Evolutionary conservation across 37 sponge, comb jelly and placozoan genomes (phyloP).

Genomic region (Axinella damicornis): DNA sequence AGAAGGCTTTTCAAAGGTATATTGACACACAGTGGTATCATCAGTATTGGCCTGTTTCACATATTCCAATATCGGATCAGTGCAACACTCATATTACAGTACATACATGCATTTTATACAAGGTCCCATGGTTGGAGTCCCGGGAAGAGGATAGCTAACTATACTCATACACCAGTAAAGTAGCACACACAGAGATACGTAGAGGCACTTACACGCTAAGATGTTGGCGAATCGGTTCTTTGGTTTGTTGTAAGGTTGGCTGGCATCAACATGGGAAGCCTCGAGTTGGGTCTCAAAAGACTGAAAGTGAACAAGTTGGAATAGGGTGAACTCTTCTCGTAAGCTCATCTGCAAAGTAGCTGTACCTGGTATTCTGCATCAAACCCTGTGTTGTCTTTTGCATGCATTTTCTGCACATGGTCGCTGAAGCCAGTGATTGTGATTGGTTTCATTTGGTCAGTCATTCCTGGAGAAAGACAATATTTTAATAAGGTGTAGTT

Average conservation of each 20-base stretch:
- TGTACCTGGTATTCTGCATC: constrained; percentile 82
- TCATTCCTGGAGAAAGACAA: constrained; percentile 6
- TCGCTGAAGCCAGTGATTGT: constrained; percentile 58
- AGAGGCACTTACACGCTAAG: constrained; percentile 70
- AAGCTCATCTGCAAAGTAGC: neutral
- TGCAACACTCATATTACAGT: too few relatives aligned
- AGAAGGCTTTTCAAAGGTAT: too few relatives aligned
- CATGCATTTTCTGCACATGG: constrained; percentile 72
- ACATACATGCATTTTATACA: too few relatives aligned
- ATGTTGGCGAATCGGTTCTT: constrained; percentile 88
- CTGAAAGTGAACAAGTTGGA: constrained; percentile 20
- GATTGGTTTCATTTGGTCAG: constrained; percentile 57
- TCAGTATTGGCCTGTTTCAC: too few relatives aligned
- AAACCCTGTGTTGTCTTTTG: constrained; percentile 69
- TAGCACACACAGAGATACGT: too few relatives aligned
- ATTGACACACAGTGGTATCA: too few relatives aligned
- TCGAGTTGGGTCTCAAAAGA: constrained; percentile 28
- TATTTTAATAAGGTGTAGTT: too few relatives aligned
- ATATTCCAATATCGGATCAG: too few relatives aligned
- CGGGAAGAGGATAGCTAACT: too few relatives aligned
- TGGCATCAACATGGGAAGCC: constrained; percentile 37
- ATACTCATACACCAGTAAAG: too few relatives aligned
- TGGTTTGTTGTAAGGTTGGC: constrained; percentile 34
- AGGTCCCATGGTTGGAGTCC: too few relatives aligned
- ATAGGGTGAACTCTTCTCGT: too few relatives aligned